Evolutionary conservation across 2,797 vertebrate species (phyloP).

Genomic region (Ctenopoma kingsleyae): DNA sequence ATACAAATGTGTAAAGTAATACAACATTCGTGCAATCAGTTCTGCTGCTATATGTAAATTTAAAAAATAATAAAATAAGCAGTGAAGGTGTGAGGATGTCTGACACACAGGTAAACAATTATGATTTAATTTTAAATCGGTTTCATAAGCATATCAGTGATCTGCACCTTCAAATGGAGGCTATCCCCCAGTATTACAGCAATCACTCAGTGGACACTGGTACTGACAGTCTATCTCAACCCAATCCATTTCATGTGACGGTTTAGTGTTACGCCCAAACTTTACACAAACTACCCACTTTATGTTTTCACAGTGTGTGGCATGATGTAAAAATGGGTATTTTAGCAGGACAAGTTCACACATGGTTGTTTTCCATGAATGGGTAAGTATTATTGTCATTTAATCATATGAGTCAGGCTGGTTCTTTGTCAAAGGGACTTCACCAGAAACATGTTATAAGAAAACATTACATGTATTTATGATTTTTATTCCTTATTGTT

Average conservation of each 20-base stretch:
- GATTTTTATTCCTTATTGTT: not conserved
- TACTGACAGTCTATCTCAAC: not conserved
- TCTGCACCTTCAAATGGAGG: constrained; percentile 30
- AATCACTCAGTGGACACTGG: constrained; percentile 36
- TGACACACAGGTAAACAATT: not conserved
- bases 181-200: constrained; percentile 50
- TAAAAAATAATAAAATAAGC: not conserved
- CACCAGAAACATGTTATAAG: constrained; percentile 8
- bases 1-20: not conserved
- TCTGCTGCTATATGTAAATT: not conserved
- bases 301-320: constrained; percentile 45
- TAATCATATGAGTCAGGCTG: constrained; percentile 43
- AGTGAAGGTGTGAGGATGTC: not conserved
- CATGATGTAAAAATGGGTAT: constrained; percentile 19
- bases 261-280: constrained; percentile 33
- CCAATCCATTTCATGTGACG: constrained; percentile 28
- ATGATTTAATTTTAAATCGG: not conserved
- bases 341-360: constrained; percentile 26
- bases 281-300: constrained; percentile 49
- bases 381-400: constrained; percentile 8
- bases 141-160: not conserved
- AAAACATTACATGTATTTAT: not conserved
- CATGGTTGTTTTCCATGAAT: constrained; percentile 24
- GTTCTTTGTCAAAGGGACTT: constrained; percentile 36
- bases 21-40: not conserved